Percentiles rank a stretch among this genome's conserved stretches.
phyloP scores from a whole-genome alignment of 2,113 vertebrate genomes.

The Esox niger region DNA sequence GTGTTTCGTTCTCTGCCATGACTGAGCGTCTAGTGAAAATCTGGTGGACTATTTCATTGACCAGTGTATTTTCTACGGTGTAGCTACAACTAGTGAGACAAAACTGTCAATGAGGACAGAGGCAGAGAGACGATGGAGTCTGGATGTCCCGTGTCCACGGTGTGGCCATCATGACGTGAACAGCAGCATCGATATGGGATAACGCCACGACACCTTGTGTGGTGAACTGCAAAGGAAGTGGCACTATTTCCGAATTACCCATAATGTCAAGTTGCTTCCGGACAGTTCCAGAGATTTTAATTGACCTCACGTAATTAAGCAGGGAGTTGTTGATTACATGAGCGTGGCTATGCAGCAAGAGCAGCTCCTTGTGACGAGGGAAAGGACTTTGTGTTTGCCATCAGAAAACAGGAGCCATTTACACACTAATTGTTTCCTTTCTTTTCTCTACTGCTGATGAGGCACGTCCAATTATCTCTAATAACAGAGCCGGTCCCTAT shows the following conservation, averaged over 20 bases:
- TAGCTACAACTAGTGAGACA: no score
- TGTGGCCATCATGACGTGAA: no score
- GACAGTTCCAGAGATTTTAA: constrained; percentile 18
- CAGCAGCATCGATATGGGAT: no score
- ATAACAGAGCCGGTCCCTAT: not conserved
- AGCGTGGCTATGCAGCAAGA: not conserved
- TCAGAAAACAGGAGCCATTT: constrained; percentile 18
- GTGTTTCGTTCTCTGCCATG: no score
- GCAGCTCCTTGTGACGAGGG: not conserved
- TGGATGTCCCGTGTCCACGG: no score
- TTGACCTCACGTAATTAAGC: constrained; percentile 13
- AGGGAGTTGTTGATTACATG: constrained; percentile 17
- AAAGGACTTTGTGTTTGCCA: not conserved
- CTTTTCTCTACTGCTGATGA: constrained; percentile 7
- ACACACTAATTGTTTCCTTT: constrained; percentile 22
- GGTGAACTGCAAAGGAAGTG: no score
- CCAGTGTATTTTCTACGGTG: no score
- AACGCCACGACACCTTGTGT: no score
- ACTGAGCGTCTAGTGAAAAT: no score
- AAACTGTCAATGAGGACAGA: no score
- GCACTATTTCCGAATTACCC: not conserved
- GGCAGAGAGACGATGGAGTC: no score
- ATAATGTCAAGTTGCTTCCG: not conserved
- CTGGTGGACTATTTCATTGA: no score
- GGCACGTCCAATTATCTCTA: constrained; percentile 3